Percentiles rank a stretch among this genome's conserved stretches.
Evolutionary conservation across 2,888 invertebrate genomes (phyloP).

Genomic region (Caenorhabditis virilis): DNA sequence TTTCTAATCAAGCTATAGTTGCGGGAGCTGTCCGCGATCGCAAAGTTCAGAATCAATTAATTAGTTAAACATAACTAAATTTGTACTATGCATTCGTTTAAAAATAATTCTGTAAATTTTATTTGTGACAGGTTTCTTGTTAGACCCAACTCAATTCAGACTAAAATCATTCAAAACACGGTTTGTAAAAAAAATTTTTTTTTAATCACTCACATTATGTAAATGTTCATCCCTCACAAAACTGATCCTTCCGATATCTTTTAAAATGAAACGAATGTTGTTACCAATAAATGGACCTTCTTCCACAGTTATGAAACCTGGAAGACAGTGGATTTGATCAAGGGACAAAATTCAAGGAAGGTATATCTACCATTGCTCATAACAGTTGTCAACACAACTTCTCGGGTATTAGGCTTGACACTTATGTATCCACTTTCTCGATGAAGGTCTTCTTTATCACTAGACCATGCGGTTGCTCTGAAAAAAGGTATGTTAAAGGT

Average conservation of each 20-base stretch:
- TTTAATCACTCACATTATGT: slow-evolving; percentile 18
- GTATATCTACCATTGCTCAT: slow-evolving; percentile 21
- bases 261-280: slow-evolving; percentile 23
- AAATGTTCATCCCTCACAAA: slow-evolving; percentile 37
- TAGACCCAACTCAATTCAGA: no score
- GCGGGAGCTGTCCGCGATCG: no score
- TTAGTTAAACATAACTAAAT: no score
- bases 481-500: no score
- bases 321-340: not conserved
- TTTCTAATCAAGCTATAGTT: no score
- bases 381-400: slow-evolving; percentile 34
- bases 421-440: slow-evolving; percentile 32
- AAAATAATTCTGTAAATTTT: no score
- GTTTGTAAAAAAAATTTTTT: not conserved
- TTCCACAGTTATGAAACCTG: slow-evolving; percentile 33
- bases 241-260: slow-evolving; percentile 39
- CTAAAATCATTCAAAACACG: no score
- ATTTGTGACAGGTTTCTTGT: no score
- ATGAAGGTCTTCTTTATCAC: slow-evolving; percentile 37
- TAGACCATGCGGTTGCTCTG: slow-evolving; percentile 32
- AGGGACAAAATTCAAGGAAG: not conserved
- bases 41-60: no score
- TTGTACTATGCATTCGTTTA: no score
- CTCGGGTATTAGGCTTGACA: slow-evolving; percentile 32
- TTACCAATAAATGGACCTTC: slow-evolving; percentile 26